Evolutionary conservation across 2,113 vertebrate species (phyloP).

Genomic region (Sus scrofa): DNA sequence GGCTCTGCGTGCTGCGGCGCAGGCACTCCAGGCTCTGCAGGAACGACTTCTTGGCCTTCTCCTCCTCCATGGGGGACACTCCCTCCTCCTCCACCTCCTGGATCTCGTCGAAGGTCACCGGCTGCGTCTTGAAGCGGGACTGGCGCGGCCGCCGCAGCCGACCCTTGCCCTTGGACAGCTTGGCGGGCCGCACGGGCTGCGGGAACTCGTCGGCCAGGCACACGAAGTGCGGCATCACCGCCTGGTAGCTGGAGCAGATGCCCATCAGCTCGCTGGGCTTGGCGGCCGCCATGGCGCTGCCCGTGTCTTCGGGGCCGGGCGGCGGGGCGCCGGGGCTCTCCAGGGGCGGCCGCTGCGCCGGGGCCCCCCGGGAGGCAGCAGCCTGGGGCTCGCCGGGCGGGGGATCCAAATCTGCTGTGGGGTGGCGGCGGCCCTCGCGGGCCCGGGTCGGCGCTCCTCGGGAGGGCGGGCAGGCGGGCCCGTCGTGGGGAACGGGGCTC

Average conservation of each 20-base stretch:
- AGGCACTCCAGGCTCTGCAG: conserved; percentile 98
- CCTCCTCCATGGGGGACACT: conserved; percentile 95
- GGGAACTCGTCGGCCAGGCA: conserved; percentile 94
- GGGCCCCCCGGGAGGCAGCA: conserved; percentile 62
- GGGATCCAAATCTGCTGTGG: conserved; percentile 82
- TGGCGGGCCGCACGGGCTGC: conserved; percentile 90
- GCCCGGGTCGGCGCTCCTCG: conserved; percentile 36
- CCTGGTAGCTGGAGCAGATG: conserved; percentile 91
- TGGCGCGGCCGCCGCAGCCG: conserved; percentile 93
- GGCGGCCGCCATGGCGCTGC: conserved; percentile 88
- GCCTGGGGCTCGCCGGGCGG: conserved; percentile 65
- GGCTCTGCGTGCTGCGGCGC: conserved; percentile 95
- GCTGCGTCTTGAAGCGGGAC: conserved; percentile 98
- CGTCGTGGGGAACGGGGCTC: conserved; percentile 56
- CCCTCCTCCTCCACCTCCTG: conserved; percentile 99
- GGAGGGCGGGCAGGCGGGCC: conserved; percentile 37
- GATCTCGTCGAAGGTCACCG: conserved; percentile 98
- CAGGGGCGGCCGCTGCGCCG: conserved; percentile 56
- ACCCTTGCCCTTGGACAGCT: conserved; percentile 87
- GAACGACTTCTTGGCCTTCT: conserved; percentile 97
- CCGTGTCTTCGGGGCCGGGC: conserved; percentile 47
- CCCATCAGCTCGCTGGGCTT: conserved; percentile 91
- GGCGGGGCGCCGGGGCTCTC: conserved; percentile 66
- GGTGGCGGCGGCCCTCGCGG: conserved; percentile 70
- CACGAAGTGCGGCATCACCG: conserved; percentile 90